Base-by-base conservation (phyloP, 2,888 invertebrate species). In the Pyralis farinalis region DNA sequence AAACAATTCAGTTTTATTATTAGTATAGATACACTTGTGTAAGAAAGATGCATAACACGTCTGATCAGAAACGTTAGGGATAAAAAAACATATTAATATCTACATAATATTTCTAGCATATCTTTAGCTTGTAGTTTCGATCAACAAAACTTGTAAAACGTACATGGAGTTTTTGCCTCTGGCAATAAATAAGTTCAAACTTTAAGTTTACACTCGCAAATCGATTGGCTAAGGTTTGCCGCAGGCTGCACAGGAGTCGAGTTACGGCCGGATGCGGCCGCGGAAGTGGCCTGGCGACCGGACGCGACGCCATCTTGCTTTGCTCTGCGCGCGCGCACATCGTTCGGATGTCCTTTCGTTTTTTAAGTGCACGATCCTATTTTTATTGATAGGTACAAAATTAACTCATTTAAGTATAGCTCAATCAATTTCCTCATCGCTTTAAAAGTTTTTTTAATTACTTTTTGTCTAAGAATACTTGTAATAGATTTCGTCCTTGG, bases 221-320 rank as follows among this genome's bases (percentile, higher is more conserved):
- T 85, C 79, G 80, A 83, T 81, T 77, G 76, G 75, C 49, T 66
- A 72, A 74, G 79, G 72, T 63, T 66, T 50, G 42, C 61, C 60
- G 74, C 80, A 84, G 85, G 84, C 85, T 86, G 84, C 78, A 79
- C 78, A 58, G 78, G 86, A 73, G 84, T 88, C 78, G 79, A 57
- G 69, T 87, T 85, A 76, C 87, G 65, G 64, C 60, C 84, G 86
- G 86, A 86, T 77, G 82, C 72, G 76, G 75, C 66, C 53, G 66
- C 83, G 86, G 86, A 86, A 87, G 84, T 74, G 79, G 79, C 74
- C 58, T 60, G 70, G 55, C 54, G 55, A 72, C 67, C 81, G 85
- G 84, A 84, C 82, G 83, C 72, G 53, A 7, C 82, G 83, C 84
- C 86, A 86, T 86, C 85, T 86, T 86, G 80, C 66, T 63, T 74